These are phyloP conservation scores for Pygoscelis adeliae DNA, from an alignment of 2,113 vertebrate species.

Conservation along the genomic window DNA sequence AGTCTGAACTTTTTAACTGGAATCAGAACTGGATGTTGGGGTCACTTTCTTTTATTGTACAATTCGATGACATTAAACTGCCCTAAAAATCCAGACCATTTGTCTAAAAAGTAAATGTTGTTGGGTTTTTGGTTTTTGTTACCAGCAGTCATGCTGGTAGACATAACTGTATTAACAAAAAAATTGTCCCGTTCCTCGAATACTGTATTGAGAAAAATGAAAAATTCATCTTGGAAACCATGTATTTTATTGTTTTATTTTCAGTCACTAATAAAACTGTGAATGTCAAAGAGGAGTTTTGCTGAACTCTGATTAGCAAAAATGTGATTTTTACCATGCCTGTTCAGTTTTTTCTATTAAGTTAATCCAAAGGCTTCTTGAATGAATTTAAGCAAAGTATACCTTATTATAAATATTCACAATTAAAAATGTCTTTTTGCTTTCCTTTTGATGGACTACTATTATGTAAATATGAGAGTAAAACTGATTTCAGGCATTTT, in stretches of 20 bases:
- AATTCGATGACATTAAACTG: constrained; percentile 71
- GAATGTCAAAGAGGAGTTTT: constrained; percentile 69
- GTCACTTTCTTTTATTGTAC: constrained; percentile 81
- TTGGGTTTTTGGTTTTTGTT: not conserved
- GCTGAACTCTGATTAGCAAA: constrained; percentile 63
- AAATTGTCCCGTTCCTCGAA: constrained; percentile 20
- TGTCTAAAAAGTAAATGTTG: constrained; percentile 28
- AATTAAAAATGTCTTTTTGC: constrained; percentile 10
- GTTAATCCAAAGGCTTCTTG: constrained; percentile 8
- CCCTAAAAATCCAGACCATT: constrained; percentile 65
- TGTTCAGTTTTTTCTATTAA: constrained; percentile 56
- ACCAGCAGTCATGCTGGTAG: constrained; percentile 31
- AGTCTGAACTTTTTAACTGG: constrained; percentile 89
- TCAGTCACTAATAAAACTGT: constrained; percentile 78
- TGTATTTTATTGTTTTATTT: constrained; percentile 69
- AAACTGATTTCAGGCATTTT: constrained; percentile 45
- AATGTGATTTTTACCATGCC: constrained; percentile 76
- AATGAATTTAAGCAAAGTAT: constrained; percentile 31
- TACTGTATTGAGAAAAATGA: constrained; percentile 54
- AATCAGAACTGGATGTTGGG: constrained; percentile 89
- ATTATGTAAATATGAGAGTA: constrained; percentile 10
- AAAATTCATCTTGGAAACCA: not conserved
- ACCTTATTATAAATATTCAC: not conserved
- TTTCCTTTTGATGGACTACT: constrained; percentile 31
- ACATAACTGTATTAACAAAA: constrained; percentile 51